These are phyloP conservation scores for Drosophila helvetica DNA, from an alignment of 2,888 invertebrate species.

Conservation along the genomic window DNA sequence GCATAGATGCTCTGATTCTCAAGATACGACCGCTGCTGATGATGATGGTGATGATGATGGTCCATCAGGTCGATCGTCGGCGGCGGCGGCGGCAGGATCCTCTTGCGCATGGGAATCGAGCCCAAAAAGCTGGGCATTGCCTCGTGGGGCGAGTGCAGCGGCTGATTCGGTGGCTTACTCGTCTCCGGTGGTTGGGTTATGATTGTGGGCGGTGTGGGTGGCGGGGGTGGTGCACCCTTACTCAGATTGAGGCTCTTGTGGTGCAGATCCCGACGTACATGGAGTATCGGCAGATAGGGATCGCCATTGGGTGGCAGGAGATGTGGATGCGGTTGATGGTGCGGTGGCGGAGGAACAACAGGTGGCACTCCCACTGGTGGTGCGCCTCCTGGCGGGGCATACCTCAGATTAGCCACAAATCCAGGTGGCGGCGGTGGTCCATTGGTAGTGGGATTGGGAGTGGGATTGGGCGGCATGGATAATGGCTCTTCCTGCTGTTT, in stretches of 20 bases:
- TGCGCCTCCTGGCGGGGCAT: constrained; percentile 46
- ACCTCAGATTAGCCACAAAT: constrained; percentile 38
- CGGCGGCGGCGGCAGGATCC: constrained; percentile 77
- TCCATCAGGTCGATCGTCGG: constrained; percentile 71
- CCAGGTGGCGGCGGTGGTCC: constrained; percentile 13
- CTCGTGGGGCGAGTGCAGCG: constrained; percentile 82
- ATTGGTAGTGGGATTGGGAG: background rate
- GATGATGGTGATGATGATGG: constrained; percentile 42
- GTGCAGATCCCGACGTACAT: constrained; percentile 91
- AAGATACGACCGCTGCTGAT: constrained; percentile 58
- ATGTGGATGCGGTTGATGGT: constrained; percentile 54
- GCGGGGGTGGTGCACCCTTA: constrained; percentile 46
- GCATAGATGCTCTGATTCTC: constrained; percentile 68
- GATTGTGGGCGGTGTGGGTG: constrained; percentile 54
- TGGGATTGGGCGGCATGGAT: background rate
- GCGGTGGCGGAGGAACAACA: constrained; percentile 33
- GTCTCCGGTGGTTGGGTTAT: constrained; percentile 81
- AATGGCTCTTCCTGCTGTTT: constrained; percentile 60
- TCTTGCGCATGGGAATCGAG: constrained; percentile 83
- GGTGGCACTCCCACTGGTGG: constrained; percentile 5
- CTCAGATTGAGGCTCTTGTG: constrained; percentile 83
- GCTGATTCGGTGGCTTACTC: constrained; percentile 78
- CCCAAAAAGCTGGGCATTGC: constrained; percentile 83
- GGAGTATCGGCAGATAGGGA: constrained; percentile 86
- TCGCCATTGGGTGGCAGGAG: constrained; percentile 73